A percentile compares a stretch with the other conserved stretches of the same genome.
Evolutionary conservation across 2,888 invertebrate species (phyloP).

Genomic region (Limenitis camilla): DNA sequence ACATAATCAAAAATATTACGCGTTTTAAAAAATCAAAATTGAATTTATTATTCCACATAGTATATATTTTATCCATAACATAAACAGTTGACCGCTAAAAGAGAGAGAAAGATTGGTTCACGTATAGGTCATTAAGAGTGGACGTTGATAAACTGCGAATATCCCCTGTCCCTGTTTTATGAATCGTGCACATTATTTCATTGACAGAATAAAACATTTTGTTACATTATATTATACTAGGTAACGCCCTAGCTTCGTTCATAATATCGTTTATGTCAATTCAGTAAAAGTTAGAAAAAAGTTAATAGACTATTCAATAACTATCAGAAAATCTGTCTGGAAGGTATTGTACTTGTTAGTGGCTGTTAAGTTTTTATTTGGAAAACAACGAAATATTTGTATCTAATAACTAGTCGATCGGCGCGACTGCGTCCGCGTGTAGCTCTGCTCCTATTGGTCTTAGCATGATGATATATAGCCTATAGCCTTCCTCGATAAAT

Average conservation of each 20-base stretch:
- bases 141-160: slow-evolving; percentile 33
- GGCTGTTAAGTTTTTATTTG: no score
- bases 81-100: slow-evolving; percentile 17
- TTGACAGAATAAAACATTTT: slow-evolving; percentile 12
- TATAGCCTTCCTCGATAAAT: no score
- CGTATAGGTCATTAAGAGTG: slow-evolving; percentile 31
- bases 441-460: no score
- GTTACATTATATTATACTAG: slow-evolving; percentile 1
- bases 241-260: background rate
- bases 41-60: background rate
- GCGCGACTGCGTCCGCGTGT: no score
- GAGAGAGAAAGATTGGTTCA: slow-evolving; percentile 30
- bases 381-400: no score
- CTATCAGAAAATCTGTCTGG: no score
- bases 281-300: no score
- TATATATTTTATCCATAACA: slow-evolving; percentile 7
- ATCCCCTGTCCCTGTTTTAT: slow-evolving; percentile 24
- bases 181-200: slow-evolving; percentile 18
- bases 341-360: no score
- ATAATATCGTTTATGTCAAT: no score
- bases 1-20: background rate
- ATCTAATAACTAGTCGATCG: no score
- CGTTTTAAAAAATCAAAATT: background rate
- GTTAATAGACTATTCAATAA: no score
- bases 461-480: no score